Percentiles rank a stretch among this genome's conserved stretches.
Evolutionary conservation across 2,113 vertebrate genomes (phyloP).

Genomic region (Equus quagga): DNA sequence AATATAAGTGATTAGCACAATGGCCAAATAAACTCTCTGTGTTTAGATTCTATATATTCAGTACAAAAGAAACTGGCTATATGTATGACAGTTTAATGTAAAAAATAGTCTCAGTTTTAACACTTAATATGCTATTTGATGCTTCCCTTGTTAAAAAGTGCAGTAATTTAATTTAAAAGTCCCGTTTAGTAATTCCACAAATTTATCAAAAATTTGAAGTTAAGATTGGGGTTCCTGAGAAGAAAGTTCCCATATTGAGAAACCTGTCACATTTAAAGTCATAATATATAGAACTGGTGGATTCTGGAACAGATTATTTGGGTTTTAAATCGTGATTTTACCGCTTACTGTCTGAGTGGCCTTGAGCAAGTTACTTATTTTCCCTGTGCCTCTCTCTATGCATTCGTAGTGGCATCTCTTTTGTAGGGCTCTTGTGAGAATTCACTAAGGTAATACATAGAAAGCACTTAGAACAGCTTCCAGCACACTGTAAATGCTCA

Average conservation of each 20-base stretch:
- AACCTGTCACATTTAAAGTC: neutral
- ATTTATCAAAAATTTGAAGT: neutral
- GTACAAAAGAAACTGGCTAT: neutral
- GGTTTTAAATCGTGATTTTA: neutral
- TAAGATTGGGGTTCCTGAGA: neutral
- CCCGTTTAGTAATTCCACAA: neutral
- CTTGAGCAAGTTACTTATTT: neutral
- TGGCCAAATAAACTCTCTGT: neutral
- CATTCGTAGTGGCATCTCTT: neutral
- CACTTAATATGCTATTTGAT: neutral
- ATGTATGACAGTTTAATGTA: neutral
- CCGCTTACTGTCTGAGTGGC: neutral
- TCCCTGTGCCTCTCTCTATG: neutral
- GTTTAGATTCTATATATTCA: neutral
- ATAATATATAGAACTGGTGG: neutral
- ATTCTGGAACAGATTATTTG: neutral
- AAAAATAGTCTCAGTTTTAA: neutral
- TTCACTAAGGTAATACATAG: neutral
- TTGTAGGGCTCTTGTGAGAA: neutral
- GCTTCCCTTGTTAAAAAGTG: neutral
- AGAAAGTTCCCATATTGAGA: neutral
- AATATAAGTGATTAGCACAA: neutral
- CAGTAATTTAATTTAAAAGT: neutral
- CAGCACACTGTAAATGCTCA: neutral
- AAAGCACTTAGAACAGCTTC: neutral